phyloP scores from a whole-genome alignment of 2,113 vertebrate species.

The Tragelaphus imberbis region DNA sequence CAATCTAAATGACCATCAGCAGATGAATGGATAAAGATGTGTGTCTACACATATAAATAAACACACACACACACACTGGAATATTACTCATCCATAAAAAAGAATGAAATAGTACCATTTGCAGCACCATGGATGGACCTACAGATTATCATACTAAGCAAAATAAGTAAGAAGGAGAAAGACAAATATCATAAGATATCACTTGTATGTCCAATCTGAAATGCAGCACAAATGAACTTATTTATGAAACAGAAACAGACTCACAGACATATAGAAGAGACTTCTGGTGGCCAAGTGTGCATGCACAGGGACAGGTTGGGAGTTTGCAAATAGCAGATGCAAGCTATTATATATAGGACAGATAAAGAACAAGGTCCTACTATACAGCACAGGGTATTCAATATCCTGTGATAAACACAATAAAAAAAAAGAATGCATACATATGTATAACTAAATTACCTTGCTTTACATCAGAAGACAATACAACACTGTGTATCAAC shows the following conservation, averaged over 20 bases:
- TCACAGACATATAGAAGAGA: not conserved
- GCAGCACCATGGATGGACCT: not conserved
- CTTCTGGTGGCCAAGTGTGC: not conserved
- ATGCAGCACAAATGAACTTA: not conserved
- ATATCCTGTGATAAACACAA: not conserved
- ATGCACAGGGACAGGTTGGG: not conserved
- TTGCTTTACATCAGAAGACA: not conserved
- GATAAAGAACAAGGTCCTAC: not conserved
- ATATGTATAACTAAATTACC: not conserved
- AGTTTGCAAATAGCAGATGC: not conserved
- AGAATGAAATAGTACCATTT: not conserved
- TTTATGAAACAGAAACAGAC: not conserved
- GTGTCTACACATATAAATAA: not conserved
- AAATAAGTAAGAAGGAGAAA: not conserved
- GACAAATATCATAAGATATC: not conserved
- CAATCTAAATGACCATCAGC: not conserved
- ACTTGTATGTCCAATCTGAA: not conserved
- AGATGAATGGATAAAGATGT: not conserved
- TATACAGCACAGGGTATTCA: not conserved
- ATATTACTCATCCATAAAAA: not conserved
- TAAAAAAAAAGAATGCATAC: not conserved
- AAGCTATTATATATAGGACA: not conserved
- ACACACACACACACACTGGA: not conserved
- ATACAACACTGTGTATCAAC: not conserved
- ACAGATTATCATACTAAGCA: not conserved